Evolutionary conservation across 2,797 vertebrate genomes (phyloP), one percentile per base, ranked within the genome.

Genomic region (Melanotaenia maccullochi): DNA sequence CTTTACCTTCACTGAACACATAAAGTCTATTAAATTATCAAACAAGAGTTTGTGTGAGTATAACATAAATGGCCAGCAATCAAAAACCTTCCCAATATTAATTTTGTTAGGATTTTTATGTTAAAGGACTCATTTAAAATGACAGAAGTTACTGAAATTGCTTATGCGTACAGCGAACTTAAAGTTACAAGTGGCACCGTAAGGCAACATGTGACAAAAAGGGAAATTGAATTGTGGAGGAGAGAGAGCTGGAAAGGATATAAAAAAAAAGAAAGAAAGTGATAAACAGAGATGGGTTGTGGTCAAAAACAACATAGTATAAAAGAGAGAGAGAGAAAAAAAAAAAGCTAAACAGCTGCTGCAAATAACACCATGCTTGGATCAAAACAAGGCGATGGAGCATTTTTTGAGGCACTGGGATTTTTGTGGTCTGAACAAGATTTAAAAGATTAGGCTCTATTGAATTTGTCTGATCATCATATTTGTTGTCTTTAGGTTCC

Each of bases 361-460:
- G 76, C 78, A 90, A 90, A 92, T 79, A 92, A 89, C 76, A 78
- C 51, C 40, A 22, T 63, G 73, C 67, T 56, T 65, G 85, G 82
- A 89, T 91, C 82, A 93, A 92, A 93, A 94, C 93, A 93, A 89
- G 79, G 49, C 83, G 89, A 87, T 89, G 83, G 79, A 79, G 79
- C 73, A 76, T 82, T 87, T 86, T 88, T 75, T 79, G 73, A 82
- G 78, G 76, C 79, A 69, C 75, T 82, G 73, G 81, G 84, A 78
- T 91, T 91, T 87, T 83, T 87, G 68, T 88, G 73, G 77, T 68
- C 89, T 81, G 82, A 90, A 85, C 90, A 89, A 87, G 90, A 92
- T 93, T 93, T 93, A 92, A 93, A 92, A 93, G 92, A 93, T 94
- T 92, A 93, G 77, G 85, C 82, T 83, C 87, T 83, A 81, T 81